phyloP scores from a whole-genome alignment of 2,797 vertebrate genomes.

The Melanotaenia boesemani region DNA sequence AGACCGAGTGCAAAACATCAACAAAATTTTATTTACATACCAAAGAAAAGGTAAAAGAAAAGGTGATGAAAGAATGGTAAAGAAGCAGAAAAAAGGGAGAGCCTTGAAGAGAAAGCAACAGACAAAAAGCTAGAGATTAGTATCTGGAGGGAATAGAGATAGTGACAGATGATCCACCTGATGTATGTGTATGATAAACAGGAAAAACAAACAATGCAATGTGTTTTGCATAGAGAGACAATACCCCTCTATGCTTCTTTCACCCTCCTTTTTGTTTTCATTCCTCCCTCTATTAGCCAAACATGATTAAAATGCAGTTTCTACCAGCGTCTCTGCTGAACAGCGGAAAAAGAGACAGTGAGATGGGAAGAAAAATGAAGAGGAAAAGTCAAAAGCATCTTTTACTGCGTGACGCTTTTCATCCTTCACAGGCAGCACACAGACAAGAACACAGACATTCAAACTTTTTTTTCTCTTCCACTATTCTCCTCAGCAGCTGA shows the following conservation, averaged over 20 bases:
- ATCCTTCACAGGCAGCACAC: constrained; percentile 79
- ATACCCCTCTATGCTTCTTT: constrained; percentile 72
- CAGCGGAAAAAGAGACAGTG: constrained; percentile 51
- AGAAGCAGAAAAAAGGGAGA: constrained; percentile 43
- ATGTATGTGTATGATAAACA: constrained; percentile 66
- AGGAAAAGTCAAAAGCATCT: constrained; percentile 81
- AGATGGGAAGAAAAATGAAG: constrained; percentile 71
- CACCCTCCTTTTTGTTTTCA: constrained; percentile 72
- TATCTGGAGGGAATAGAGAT: constrained; percentile 66
- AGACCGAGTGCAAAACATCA: constrained; percentile 15
- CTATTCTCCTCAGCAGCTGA: constrained; percentile 68
- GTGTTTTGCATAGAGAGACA: constrained; percentile 78
- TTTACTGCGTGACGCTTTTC: constrained; percentile 80
- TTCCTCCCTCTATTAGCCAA: constrained; percentile 81
- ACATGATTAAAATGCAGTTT: constrained; percentile 86
- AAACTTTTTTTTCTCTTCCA: constrained; percentile 73
- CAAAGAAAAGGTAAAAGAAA: constrained; percentile 45
- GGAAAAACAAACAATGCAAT: constrained; percentile 73
- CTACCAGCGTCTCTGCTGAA: constrained; percentile 73
- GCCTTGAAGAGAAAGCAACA: constrained; percentile 48
- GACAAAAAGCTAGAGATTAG: constrained; percentile 60
- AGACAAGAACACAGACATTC: constrained; percentile 77
- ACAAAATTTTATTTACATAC: constrained; percentile 44
- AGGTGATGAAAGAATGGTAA: constrained; percentile 36
- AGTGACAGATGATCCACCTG: constrained; percentile 68